Evolutionary conservation across 2,797 vertebrate genomes (phyloP), one percentile per base, ranked within the genome.

Genomic region (Labeo calbasu): DNA sequence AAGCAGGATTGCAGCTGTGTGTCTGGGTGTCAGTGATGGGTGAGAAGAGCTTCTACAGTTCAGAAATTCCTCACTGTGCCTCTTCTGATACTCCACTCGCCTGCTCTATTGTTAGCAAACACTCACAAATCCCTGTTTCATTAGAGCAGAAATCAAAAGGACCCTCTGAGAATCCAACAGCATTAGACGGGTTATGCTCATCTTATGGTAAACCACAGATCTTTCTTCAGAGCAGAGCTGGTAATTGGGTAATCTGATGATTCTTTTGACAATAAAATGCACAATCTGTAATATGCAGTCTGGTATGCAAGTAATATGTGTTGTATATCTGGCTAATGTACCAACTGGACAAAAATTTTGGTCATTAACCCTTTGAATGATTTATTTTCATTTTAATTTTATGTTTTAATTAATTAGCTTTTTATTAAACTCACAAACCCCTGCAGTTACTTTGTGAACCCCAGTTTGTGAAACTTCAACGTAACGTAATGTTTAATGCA

Each of bases 1-100:
- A 87, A 17, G 50, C 40, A 0, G 28, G 43, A 77, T 78, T 76
- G 75, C 32, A 51, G 84, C 87, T 59, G 61, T 80, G 84, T 73
- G 77, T 46, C 70, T 81, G 84, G 78, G 77, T 87, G 83, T 72
- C 50, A 53, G 46, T 79, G 70, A 21, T 4, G 68, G 10, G 53
- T 55, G 43, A 55, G 57, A 66, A 53, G 48, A 71, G 65, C 63
- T 69, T 25, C 12, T 28, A 51, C 9, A 13, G 36, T 57, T 80
- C 51, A 70, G 28, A 70, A 57, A 80, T 40, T 66, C 69, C 82
- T 50, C 66, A n/a, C 43, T 14, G 7, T 25, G 23, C 8, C 57
- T 43, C 40, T 63, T 50, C 70, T 79, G 68, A 79, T 43, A 46
- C 17, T 25, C 21, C 28, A 23, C 46, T 65, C 19, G 25, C 17